phyloP scores from a whole-genome alignment of 2,113 vertebrate genomes.

The Tenrec ecaudatus region DNA sequence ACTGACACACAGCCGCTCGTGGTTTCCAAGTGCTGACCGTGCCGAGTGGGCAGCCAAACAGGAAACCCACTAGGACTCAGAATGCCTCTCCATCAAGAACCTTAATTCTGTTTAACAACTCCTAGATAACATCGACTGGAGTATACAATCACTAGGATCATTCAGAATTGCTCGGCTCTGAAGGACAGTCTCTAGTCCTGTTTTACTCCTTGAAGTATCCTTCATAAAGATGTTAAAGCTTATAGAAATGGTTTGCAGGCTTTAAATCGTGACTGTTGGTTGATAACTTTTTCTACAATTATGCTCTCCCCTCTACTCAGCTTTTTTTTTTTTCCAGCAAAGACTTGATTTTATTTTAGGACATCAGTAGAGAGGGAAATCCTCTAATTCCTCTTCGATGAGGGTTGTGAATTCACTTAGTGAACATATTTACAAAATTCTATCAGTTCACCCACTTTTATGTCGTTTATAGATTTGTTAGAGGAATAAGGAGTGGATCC shows the following conservation, averaged over 20 bases:
- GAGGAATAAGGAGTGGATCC: not conserved
- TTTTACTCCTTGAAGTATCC: constrained; percentile 38
- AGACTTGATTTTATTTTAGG: not conserved
- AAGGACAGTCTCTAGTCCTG: not conserved
- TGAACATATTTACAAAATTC: constrained; percentile 2
- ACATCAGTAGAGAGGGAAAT: not conserved
- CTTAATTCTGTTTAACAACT: too few relatives aligned
- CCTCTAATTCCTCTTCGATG: not conserved
- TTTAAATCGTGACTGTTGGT: not conserved
- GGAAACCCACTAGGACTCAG: too few relatives aligned
- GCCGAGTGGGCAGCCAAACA: too few relatives aligned
- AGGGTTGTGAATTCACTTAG: not conserved
- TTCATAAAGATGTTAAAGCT: constrained; percentile 8
- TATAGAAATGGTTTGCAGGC: not conserved
- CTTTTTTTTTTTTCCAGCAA: not conserved
- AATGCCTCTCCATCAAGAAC: too few relatives aligned
- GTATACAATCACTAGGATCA: not conserved
- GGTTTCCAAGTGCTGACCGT: too few relatives aligned
- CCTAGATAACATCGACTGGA: not conserved
- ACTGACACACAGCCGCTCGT: too few relatives aligned
- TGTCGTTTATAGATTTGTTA: not conserved
- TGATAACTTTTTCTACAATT: not conserved
- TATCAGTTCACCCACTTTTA: not conserved
- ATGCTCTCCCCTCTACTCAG: too few relatives aligned
- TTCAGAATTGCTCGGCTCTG: not conserved